Conservation (phyloP, 2,797 vertebrate species). For the Chelon auratus region DNA sequence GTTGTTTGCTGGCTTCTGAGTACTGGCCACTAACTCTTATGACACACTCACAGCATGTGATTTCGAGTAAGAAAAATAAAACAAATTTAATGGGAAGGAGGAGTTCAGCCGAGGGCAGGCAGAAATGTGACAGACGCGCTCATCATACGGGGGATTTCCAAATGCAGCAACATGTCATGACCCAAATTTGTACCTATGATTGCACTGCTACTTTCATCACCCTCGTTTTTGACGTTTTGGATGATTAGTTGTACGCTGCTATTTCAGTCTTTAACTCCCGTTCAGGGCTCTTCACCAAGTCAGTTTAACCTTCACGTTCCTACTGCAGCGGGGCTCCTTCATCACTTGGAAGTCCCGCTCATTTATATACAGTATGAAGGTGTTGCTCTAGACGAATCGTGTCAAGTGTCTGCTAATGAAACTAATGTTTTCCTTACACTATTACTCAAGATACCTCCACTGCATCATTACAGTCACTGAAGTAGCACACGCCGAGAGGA, state of each 20-base stretch:
- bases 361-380: not conserved
- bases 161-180: not conserved
- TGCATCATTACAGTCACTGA: conserved; percentile 34
- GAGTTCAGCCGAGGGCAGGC: conserved; percentile 17
- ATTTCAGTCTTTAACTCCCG: not conserved
- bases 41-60: not conserved
- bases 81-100: not conserved
- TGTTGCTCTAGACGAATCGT: conserved; percentile 8
- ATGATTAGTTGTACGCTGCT: not conserved
- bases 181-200: not conserved
- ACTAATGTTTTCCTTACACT: conserved; percentile 10
- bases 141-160: conserved; percentile 36
- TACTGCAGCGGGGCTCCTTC: not conserved
- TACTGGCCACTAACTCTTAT: conserved; percentile 5
- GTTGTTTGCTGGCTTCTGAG: not conserved
- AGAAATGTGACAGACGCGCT: conserved; percentile 23
- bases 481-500: not conserved
- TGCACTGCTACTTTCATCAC: conserved; percentile 6
- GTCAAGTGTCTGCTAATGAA: conserved; percentile 23
- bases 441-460: conserved; percentile 11
- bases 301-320: no score
- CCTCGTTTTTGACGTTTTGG: not conserved
- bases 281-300: not conserved
- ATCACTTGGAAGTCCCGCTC: not conserved
- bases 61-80: conserved; percentile 3